These are phyloP conservation scores for Calyptomena viridis DNA, from an alignment of 2,113 vertebrate genomes.

Conservation along the genomic window DNA sequence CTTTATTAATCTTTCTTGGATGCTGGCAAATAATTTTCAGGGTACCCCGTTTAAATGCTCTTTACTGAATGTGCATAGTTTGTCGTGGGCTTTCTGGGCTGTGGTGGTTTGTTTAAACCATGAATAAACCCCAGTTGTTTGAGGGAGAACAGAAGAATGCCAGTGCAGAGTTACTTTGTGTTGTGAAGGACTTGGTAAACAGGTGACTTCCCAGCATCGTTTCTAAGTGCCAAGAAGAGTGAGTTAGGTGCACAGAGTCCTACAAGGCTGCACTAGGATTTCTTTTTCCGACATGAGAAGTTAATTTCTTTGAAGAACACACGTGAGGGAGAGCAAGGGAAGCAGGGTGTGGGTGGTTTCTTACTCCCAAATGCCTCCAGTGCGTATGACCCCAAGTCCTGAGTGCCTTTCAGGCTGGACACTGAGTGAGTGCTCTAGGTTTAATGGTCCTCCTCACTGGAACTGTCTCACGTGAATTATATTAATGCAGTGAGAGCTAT, in stretches of 20 bases:
- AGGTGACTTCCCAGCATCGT: background rate
- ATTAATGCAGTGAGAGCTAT: background rate
- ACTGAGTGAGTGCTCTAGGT: no score
- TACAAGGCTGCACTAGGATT: constrained; percentile 34
- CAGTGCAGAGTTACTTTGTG: background rate
- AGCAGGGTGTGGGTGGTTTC: background rate
- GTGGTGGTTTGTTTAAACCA: background rate
- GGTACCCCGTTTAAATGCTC: background rate
- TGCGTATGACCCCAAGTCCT: no score
- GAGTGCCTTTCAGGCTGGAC: no score
- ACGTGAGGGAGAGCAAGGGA: background rate
- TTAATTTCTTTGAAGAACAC: background rate
- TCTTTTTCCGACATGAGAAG: background rate
- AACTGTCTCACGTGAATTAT: background rate
- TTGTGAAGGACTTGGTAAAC: background rate
- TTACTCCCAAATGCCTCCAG: no score
- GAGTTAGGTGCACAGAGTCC: background rate
- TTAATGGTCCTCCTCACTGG: no score
- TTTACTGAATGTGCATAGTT: background rate
- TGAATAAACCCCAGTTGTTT: background rate
- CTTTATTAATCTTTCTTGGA: background rate
- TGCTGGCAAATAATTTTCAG: background rate
- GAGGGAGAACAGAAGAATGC: constrained; percentile 3
- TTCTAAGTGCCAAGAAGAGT: constrained; percentile 4
- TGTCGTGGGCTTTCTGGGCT: background rate